Base-by-base conservation (phyloP, 2,113 vertebrate genomes). In the Erythrolamprus reginae region DNA sequence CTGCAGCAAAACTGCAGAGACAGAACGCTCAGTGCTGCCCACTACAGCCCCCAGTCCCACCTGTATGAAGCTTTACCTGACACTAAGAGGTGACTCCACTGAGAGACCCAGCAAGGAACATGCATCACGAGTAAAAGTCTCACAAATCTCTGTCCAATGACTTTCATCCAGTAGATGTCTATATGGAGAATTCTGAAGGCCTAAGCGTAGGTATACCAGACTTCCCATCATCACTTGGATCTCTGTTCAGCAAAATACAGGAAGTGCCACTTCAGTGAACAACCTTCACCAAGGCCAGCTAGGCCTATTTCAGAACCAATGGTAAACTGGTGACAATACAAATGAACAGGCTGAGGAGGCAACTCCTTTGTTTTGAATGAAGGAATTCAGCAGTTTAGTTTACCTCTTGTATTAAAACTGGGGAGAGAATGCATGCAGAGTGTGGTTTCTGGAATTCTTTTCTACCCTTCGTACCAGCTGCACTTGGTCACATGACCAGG, bases 161-260 rank as follows among this genome's bases (percentile, higher is more conserved):
- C 98, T 98, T 61, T 97, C 97, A 96, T 98, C 98, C 93, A 98
- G 96, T 90, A 98, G 96, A 92, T 97, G 98, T 93, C 98, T 97
- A 94, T 98, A 98, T 0, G 98, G 98, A 0, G 98, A 98, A 95
- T 98, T 98, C 92, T 98, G 98, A 28, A 98, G 98, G 91, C 98
- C 98, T n/a, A 98, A 97, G 33, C 98, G 98, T 90, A 98, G 96
- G 95, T 98, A 98, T n/a, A 98, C 98, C 89, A 98, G 96, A 82
- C 98, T 98, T 92, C 98, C 98, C 98, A 98, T 98, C 94, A 98
- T 96, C 93, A 98, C 98, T 97, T 98, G 98, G 94, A 98, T 98
- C 95, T 98, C 98, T 98, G 91, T 51, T 90, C 24, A 93, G 86
- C 55, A 89, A 93, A 1, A 88, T 19, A 13, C 33, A 89, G 92